Evolutionary conservation across 2,113 vertebrate genomes (phyloP).

Genomic region (Phaethon lepturus): DNA sequence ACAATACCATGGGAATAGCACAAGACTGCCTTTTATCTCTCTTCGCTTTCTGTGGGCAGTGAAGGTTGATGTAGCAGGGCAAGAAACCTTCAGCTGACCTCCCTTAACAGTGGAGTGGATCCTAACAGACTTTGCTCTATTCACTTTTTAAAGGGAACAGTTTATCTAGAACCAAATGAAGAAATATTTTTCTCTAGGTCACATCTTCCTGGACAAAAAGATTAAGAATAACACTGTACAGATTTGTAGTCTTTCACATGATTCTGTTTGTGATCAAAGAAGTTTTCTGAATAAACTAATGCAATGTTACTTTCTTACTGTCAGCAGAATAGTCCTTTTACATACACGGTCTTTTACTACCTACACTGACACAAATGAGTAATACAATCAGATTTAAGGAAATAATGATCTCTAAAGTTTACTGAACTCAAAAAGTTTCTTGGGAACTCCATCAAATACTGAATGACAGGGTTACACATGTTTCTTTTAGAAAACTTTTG

Average conservation of each 20-base stretch:
- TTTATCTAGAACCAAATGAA: not conserved
- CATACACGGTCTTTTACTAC: not conserved
- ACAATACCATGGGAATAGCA: not conserved
- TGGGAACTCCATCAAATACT: not conserved
- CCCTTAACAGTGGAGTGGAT: not conserved
- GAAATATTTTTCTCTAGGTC: not conserved
- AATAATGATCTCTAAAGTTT: not conserved
- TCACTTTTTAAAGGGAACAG: not conserved
- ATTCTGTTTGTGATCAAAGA: not conserved
- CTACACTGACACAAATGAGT: not conserved
- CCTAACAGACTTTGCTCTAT: not conserved
- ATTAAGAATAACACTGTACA: not conserved
- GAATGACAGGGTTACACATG: not conserved
- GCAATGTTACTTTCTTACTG: not conserved
- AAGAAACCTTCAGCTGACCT: not conserved
- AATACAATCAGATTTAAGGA: not conserved
- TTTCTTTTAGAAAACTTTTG: not conserved
- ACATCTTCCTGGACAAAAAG: not conserved
- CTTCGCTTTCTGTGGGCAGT: too few relatives aligned
- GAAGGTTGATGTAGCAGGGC: too few relatives aligned
- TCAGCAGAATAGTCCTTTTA: not conserved
- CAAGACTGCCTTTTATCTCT: not conserved
- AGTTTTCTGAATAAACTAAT: not conserved
- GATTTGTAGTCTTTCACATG: not conserved
- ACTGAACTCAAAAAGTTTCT: not conserved